Evolutionary conservation across 2,113 vertebrate species (phyloP).

Genomic region (Phyllostomus hastatus): DNA sequence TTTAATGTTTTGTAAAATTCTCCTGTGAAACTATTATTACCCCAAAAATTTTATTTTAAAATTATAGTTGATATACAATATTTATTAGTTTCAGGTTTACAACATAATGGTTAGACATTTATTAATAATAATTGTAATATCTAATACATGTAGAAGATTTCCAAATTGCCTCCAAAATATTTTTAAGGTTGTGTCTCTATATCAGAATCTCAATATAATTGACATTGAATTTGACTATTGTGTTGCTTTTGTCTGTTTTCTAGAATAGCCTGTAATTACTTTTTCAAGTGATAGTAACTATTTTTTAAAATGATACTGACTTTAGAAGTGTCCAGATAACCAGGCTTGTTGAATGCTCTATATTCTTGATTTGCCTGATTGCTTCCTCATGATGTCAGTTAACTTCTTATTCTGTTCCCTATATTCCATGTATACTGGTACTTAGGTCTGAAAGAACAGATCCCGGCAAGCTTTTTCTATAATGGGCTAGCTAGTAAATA

Average conservation of each 20-base stretch:
- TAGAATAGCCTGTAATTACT: background rate
- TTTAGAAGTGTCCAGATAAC: background rate
- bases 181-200: background rate
- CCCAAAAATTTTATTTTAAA: no score
- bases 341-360: background rate
- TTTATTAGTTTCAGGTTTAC: no score
- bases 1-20: no score
- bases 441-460: background rate
- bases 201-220: background rate
- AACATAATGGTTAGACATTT: background rate
- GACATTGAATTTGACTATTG: background rate
- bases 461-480: background rate
- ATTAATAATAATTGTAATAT: background rate
- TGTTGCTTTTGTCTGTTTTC: background rate
- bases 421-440: background rate
- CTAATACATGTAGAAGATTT: background rate
- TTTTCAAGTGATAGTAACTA: background rate
- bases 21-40: no score
- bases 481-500: background rate
- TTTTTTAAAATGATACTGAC: background rate
- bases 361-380: background rate
- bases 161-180: background rate
- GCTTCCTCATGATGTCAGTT: background rate
- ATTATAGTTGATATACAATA: no score
- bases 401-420: background rate